phyloP scores from a whole-genome alignment of 2,888 invertebrate species.

The Phalera bucephala region DNA sequence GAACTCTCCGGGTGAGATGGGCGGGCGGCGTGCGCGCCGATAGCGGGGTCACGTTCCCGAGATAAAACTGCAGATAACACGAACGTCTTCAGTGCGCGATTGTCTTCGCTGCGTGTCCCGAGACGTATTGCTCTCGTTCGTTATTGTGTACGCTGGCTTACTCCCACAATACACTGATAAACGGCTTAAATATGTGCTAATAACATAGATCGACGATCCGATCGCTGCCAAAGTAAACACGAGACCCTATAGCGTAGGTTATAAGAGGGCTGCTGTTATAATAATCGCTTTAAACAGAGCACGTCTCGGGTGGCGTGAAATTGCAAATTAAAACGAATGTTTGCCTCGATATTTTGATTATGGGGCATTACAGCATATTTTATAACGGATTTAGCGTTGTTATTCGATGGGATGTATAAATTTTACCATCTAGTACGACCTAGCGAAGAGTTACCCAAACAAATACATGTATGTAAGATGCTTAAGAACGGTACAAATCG shows the following conservation, averaged over 20 bases:
- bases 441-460: conserved; percentile 29
- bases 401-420: conserved; percentile 27
- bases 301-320: conserved; percentile 14
- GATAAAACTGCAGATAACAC: conserved; percentile 71
- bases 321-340: conserved; percentile 19
- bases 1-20: conserved; percentile 60
- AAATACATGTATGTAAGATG: conserved; percentile 28
- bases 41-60: conserved; percentile 77
- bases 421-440: conserved; percentile 24
- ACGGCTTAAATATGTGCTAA: conserved; percentile 23
- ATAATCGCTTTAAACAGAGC: conserved; percentile 8
- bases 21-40: conserved; percentile 65
- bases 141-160: conserved; percentile 19
- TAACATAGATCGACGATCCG: conserved; percentile 21
- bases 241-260: conserved; percentile 14
- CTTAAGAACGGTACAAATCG: conserved; percentile 30
- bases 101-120: conserved; percentile 54
- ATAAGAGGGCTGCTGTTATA: conserved; percentile 16
- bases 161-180: conserved; percentile 18
- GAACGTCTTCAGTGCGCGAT: conserved; percentile 65
- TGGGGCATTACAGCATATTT: conserved; percentile 3
- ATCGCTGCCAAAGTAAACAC: conserved; percentile 16
- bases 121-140: conserved; percentile 24
- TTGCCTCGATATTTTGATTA: conserved; percentile 13
- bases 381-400: conserved; percentile 17